Evolutionary conservation across 2,113 vertebrate genomes (phyloP), one percentile per base, ranked within the genome.

Genomic region (Bungarus multicinctus): DNA sequence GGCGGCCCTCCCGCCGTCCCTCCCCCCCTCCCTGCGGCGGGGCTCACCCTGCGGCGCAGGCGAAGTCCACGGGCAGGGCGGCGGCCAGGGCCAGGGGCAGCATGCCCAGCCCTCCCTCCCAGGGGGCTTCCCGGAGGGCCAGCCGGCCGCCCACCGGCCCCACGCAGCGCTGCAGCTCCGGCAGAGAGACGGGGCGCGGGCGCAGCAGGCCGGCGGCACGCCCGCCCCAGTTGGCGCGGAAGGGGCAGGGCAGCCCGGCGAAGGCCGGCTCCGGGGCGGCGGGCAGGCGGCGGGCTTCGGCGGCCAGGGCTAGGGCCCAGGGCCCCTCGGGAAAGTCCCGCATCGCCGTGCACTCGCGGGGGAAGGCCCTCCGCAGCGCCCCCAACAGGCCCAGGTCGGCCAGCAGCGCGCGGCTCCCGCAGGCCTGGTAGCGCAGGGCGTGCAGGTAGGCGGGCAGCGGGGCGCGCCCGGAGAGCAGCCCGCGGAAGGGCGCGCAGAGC

Each of bases 381-480:
- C 90, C 94, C 25, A 95, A 91, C 30, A 97, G 64, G 74, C 96
- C 96, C 53, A 97, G 87, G 5, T 96, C 95, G 4, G 86, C 5
- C 1, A 97, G 94, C 2, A 95, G 57, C 57, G 87, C 34, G 34
- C 93, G 94, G 81, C 96, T 91, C 58, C 91, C 87, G 4, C 91
- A 95, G 69, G 96, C 95, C 95, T 94, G 95, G 87, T 20, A 74
- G 58, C 89, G 95, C 18, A 97, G 64, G 45, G 94, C 93, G 81
- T 96, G 96, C 88, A 97, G 91, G 54, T 96, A 93, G 27, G 96
- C 96, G 11, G 97, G 89, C 64, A 97, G 89, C 43, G 96, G 93
- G 6, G 94, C 91, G 25, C 91, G 87, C 25, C 93, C 91, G 0
- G 54, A 52, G 20, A 97, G 89, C 23, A 95, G 92, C 0, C 53